Percentiles rank a stretch among this genome's conserved stretches.
Conservation (phyloP, 2,888 invertebrate genomes). For the Campopleginae sp. region DNA sequence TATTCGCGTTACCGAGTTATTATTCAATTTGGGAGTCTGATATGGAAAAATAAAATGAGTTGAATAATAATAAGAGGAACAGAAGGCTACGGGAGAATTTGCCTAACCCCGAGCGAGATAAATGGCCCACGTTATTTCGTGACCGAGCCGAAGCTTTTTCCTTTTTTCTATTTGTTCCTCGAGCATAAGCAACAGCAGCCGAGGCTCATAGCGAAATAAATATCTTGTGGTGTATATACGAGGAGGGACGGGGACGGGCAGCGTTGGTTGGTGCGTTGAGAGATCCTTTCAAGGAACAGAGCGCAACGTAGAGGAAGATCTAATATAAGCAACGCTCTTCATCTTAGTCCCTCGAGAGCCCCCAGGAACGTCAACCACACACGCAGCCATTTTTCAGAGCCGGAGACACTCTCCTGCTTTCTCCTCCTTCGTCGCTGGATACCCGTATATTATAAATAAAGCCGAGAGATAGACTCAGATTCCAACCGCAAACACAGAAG, state of each 20-base stretch:
- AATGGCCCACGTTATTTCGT: slow-evolving; percentile 49
- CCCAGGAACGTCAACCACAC: slow-evolving; percentile 57
- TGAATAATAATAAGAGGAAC: slow-evolving; percentile 1
- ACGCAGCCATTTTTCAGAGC: slow-evolving; percentile 61
- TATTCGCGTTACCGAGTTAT: slow-evolving; percentile 23
- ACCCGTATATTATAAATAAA: slow-evolving; percentile 22
- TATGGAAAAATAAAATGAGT: slow-evolving; percentile 7
- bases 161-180: background rate
- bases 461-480: background rate
- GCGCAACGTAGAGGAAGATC: slow-evolving; percentile 17
- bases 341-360: slow-evolving; percentile 41
- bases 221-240: background rate
- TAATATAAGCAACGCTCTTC: slow-evolving; percentile 56
- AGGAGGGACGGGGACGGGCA: no score
- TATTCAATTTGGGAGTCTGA: slow-evolving; percentile 47
- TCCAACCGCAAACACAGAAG: slow-evolving; percentile 2
- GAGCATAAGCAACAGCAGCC: no score
- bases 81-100: slow-evolving; percentile 16
- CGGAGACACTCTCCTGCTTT: slow-evolving; percentile 21
- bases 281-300: slow-evolving; percentile 38
- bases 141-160: slow-evolving; percentile 37
- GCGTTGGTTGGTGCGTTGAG: slow-evolving; percentile 16
- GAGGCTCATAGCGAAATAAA: background rate
- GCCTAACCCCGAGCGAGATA: slow-evolving; percentile 33
- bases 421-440: background rate